A percentile compares a stretch with the other conserved stretches of the same genome.
Evolutionary conservation across 2,113 vertebrate genomes (phyloP).

Genomic region (Perca flavescens): DNA sequence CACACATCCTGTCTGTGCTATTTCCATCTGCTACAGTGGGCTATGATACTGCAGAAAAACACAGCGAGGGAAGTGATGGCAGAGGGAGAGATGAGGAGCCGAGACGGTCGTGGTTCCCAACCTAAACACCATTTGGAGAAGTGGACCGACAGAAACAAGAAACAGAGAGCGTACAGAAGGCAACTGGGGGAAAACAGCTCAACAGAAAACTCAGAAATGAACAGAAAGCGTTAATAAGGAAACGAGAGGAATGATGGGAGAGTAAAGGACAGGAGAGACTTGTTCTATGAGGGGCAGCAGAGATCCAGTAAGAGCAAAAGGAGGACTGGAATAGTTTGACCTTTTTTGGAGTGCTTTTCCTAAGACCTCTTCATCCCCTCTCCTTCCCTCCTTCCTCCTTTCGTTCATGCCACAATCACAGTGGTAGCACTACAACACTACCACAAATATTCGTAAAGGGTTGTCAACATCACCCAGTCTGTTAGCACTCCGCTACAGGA

Average conservation of each 20-base stretch:
- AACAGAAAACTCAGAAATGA: neutral
- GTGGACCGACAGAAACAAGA: neutral
- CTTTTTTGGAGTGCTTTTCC: slow-evolving; percentile 81
- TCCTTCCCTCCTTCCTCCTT: slow-evolving; percentile 12
- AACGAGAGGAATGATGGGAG: neutral
- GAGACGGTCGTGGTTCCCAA: slow-evolving; percentile 8
- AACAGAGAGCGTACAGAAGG: neutral
- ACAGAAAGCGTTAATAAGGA: neutral
- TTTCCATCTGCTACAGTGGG: slow-evolving; percentile 86
- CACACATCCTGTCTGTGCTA: slow-evolving; percentile 75
- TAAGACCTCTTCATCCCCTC: slow-evolving; percentile 58
- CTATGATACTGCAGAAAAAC: slow-evolving; percentile 75
- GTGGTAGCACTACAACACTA: slow-evolving; percentile 30
- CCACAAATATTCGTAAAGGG: slow-evolving; percentile 3
- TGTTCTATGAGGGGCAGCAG: slow-evolving; percentile 9
- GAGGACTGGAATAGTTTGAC: slow-evolving; percentile 82
- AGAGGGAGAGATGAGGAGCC: slow-evolving; percentile 39
- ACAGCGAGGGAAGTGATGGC: slow-evolving; percentile 29
- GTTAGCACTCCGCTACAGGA: slow-evolving; percentile 16
- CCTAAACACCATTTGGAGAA: slow-evolving; percentile 61
- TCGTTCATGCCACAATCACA: slow-evolving; percentile 40
- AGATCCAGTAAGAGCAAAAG: slow-evolving; percentile 39
- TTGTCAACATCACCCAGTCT: slow-evolving; percentile 38
- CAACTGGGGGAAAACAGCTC: neutral
- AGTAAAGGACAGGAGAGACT: slow-evolving; percentile 7